Conservation (phyloP, 2,888 invertebrate genomes). For the Acanthosepion lycidas region DNA sequence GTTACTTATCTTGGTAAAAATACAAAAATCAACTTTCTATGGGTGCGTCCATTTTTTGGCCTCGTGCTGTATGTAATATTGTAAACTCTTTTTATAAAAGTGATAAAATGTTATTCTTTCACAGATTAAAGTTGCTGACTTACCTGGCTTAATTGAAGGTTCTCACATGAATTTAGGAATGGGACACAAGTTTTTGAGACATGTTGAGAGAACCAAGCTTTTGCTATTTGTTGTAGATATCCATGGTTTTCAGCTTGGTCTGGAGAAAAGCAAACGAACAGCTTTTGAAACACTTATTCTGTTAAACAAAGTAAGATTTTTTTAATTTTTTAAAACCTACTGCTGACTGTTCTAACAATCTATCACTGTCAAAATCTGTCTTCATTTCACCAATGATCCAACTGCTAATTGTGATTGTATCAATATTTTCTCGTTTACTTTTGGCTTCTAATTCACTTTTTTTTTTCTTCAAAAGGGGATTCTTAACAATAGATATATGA, state of each 20-base stretch:
- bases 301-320: constrained; percentile 82
- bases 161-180: constrained; percentile 86
- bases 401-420: no score
- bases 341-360: no score
- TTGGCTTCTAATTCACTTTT: no score
- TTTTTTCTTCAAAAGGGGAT: no score
- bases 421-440: no score
- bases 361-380: no score
- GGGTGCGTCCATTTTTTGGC: no score
- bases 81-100: constrained; percentile 34
- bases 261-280: constrained; percentile 79
- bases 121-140: constrained; percentile 89
- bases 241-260: constrained; percentile 89
- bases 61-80: neutral
- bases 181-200: constrained; percentile 89
- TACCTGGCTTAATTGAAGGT: constrained; percentile 97
- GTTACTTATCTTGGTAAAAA: no score
- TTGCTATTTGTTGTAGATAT: constrained; percentile 92
- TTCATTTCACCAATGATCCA: no score
- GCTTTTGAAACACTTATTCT: constrained; percentile 90
- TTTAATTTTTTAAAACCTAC: no score
- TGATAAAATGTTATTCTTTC: constrained; percentile 41
- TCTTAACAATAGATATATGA: no score
- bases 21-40: no score
- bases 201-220: constrained; percentile 92